Percentiles rank a stretch among this genome's conserved stretches.
Conservation (phyloP, 2,113 vertebrate species). For the Laticauda laticaudata region DNA sequence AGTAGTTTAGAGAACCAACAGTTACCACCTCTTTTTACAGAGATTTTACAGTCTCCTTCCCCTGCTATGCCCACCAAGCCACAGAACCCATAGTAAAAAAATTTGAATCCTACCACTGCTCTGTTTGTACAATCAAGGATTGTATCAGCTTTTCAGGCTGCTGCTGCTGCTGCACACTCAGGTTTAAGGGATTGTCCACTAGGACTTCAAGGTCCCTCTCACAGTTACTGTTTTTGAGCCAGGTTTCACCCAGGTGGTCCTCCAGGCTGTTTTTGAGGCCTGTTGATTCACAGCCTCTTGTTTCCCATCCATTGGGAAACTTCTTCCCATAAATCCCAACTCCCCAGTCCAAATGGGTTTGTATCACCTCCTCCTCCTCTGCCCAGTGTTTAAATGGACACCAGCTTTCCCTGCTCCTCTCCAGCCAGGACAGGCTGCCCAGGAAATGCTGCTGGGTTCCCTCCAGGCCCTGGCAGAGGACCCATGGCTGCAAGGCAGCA, state of each 20-base stretch:
- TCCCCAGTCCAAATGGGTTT: not conserved
- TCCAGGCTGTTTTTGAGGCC: not conserved
- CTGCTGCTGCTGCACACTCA: too few species aligned
- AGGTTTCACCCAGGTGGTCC: not conserved
- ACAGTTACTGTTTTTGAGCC: too few species aligned
- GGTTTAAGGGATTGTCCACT: too few species aligned
- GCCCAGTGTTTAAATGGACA: not conserved
- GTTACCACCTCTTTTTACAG: too few species aligned
- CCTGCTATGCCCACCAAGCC: too few species aligned
- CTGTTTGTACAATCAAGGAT: too few species aligned
- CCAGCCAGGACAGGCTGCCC: not conserved
- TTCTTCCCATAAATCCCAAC: not conserved
- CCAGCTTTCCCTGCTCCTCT: not conserved
- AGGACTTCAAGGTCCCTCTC: too few species aligned
- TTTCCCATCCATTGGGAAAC: not conserved
- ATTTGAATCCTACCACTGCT: too few species aligned
- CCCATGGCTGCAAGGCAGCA: not conserved
- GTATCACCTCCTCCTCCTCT: not conserved
- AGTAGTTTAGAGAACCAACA: too few species aligned
- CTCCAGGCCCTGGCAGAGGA: not conserved
- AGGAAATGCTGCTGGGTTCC: not conserved
- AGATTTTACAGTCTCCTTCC: too few species aligned
- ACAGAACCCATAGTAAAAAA: too few species aligned
- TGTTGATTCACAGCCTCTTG: not conserved
- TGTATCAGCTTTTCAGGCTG: too few species aligned